A percentile compares a stretch with the other conserved stretches of the same genome.
Evolutionary conservation across 2,888 invertebrate genomes (phyloP).

Genomic region (Synanthedon vespiformis): DNA sequence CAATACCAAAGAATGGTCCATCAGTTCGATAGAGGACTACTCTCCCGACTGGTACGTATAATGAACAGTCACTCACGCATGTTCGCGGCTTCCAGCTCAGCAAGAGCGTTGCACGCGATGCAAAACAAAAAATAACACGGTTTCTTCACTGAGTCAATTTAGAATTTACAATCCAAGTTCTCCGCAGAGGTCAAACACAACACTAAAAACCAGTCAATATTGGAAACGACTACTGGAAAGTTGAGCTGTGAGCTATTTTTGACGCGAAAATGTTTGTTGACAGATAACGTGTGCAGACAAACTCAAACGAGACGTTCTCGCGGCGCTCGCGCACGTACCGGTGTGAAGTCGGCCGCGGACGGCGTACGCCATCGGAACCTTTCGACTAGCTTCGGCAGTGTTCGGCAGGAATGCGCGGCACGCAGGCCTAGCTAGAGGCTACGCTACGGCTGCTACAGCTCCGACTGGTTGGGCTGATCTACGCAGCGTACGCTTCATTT

Average conservation of each 20-base stretch:
- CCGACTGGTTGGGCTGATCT: conserved; percentile 34
- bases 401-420: conserved; percentile 59
- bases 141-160: conserved; percentile 52
- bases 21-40: conserved; percentile 53
- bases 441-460: conserved; percentile 41
- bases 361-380: conserved; percentile 28
- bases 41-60: conserved; percentile 40
- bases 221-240: conserved; percentile 45
- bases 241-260: conserved; percentile 44
- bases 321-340: conserved; percentile 66
- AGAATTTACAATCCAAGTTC: conserved; percentile 36
- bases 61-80: conserved; percentile 65
- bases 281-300: conserved; percentile 51
- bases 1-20: conserved; percentile 39
- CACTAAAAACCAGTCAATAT: conserved; percentile 53
- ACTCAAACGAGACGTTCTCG: conserved; percentile 45
- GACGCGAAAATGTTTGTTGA: conserved; percentile 62
- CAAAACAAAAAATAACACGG: conserved; percentile 64
- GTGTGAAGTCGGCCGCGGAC: conserved; percentile 66
- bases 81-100: conserved; percentile 47
- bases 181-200: conserved; percentile 40
- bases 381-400: conserved; percentile 40
- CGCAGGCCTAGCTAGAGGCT: conserved; percentile 44
- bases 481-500: conserved; percentile 46
- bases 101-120: conserved; percentile 61